phyloP scores from a whole-genome alignment of 2,113 vertebrate species.

The Herpetotheres cachinnans region DNA sequence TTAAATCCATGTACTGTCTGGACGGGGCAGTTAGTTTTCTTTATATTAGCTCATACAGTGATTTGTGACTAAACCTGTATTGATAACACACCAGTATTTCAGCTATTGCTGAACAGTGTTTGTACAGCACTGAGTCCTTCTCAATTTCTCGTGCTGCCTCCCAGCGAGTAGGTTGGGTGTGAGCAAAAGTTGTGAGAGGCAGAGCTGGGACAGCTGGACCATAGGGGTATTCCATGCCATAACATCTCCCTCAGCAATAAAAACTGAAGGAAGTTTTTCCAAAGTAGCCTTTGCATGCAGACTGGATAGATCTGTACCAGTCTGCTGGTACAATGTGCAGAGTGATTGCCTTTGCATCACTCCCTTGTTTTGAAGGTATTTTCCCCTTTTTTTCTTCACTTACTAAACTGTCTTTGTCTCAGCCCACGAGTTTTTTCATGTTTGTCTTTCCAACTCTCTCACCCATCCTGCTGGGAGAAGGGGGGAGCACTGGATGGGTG shows the following conservation, averaged over 20 bases:
- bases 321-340: not conserved
- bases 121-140: not conserved
- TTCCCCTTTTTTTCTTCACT: not conserved
- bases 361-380: not conserved
- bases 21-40: not conserved
- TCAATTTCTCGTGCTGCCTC: not conserved
- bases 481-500: rapidly evolving
- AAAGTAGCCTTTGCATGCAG: rapidly evolving
- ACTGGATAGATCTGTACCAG: too few species aligned
- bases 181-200: not conserved
- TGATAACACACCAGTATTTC: not conserved
- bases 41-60: not conserved
- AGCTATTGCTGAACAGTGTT: not conserved
- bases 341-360: not conserved
- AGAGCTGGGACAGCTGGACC: not conserved
- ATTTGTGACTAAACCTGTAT: not conserved
- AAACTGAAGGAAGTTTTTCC: not conserved
- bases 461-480: rapidly evolving
- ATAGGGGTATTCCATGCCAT: not conserved
- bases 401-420: not conserved
- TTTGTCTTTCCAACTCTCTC: not conserved
- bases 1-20: not conserved
- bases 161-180: rapidly evolving
- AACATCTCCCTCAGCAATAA: not conserved
- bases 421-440: not conserved